Evolutionary conservation across 1,140 invertebrate genomes (phyloP), one percentile per base, ranked within the genome.

Genomic region (Microplitis mediator): DNA sequence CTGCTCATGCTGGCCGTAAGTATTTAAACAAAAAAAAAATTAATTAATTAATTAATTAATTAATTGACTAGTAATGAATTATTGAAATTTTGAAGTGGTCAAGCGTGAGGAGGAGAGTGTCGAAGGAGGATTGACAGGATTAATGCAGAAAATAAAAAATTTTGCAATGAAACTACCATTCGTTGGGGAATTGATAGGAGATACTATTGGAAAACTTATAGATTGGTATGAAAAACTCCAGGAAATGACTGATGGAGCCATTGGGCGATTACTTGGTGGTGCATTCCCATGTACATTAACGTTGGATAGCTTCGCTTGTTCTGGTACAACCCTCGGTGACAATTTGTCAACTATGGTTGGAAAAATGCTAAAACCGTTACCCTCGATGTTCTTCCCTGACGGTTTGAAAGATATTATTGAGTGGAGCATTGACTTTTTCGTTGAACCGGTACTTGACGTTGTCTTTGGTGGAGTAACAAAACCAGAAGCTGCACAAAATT

Each of bases 201-300:
- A 3, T 4, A 0, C 36, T 4, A 13, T 74, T 11, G 31, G 74
- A 16, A 61, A 45, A 9, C 0, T 66, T 1, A 32, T 23, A 14
- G 67, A 72, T 8, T 3, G 54, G 2, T 58, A 35, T n/a, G 34
- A 68, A 1, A n/a, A 52, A 34, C 0, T 63, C 2, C 69, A 76
- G 58, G 1, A 51, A 8, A 2, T 74, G 11, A 73, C 73, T 0
- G 63, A 76, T 31, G 78, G 76, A 4, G 23, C 68, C 0, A 4
- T 79, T 1, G 35, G 66, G 2, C 62, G 72, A 8, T n/a, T 75
- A 11, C 36, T 81, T 3, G 72, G 74, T 16, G 75, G 74, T 56
- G 51, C 72, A 6, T 69, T 79, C 1, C 78, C 78, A 0, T 81
- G 79, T 45, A 69, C 14, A 3, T 5, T 77, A 4, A 13, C 14